Evolutionary conservation across 2,888 invertebrate genomes (phyloP).

Genomic region (Hipparchia sbordonii): DNA sequence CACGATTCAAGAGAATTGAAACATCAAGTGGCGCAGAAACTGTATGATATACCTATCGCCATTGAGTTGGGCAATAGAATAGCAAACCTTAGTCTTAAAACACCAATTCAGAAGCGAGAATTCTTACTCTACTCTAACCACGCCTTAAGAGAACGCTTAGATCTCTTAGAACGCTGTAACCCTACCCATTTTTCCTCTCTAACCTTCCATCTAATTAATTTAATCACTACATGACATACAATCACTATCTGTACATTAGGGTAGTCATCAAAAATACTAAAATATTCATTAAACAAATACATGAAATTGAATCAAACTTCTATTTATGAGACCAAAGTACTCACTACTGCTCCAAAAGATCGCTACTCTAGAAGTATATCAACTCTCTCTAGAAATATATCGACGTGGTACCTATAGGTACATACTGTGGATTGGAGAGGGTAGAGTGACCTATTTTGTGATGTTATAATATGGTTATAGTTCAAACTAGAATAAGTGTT

Average conservation of each 20-base stretch:
- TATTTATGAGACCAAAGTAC: too few relatives aligned
- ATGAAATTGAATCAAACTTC: too few relatives aligned
- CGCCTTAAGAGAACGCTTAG: too few relatives aligned
- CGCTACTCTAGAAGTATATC: background rate
- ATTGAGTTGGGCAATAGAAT: background rate
- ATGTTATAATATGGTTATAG: background rate
- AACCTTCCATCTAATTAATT: too few relatives aligned
- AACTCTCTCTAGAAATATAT: background rate
- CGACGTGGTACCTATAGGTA: background rate
- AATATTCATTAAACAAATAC: too few relatives aligned
- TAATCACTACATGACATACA: too few relatives aligned
- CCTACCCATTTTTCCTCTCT: too few relatives aligned
- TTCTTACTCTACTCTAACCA: too few relatives aligned
- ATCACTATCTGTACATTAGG: too few relatives aligned
- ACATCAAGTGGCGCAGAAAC: constrained; percentile 32
- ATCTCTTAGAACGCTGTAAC: too few relatives aligned
- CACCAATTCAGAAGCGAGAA: too few relatives aligned
- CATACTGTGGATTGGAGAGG: background rate
- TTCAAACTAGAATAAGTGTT: background rate
- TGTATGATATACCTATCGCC: constrained; percentile 9
- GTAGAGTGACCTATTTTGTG: background rate
- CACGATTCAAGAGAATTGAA: constrained; percentile 38
- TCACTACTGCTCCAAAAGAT: too few relatives aligned
- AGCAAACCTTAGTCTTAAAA: background rate
- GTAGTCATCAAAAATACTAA: background rate